Conservation (phyloP, 2,888 invertebrate genomes). For the Ormyrus labotus region DNA sequence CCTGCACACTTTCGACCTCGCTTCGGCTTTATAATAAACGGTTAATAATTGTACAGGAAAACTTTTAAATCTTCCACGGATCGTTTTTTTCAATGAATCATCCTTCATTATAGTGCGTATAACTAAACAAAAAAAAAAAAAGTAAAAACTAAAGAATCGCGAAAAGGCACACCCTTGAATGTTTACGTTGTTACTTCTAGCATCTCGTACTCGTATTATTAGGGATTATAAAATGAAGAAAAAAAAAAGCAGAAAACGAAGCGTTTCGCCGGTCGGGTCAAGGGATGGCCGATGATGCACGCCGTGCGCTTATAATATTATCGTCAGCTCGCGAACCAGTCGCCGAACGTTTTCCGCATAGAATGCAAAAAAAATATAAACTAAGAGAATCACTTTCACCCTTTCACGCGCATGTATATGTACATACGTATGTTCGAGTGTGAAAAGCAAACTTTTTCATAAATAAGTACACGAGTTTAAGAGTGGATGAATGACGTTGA, state of each 20-base stretch:
- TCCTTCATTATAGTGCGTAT: constrained; percentile 8
- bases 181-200: constrained; percentile 27
- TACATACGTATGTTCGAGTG: constrained; percentile 64
- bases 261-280: not conserved
- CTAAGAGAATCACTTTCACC: constrained; percentile 33
- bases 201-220: constrained; percentile 39
- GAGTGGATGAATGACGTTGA: constrained; percentile 48
- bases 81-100: constrained; percentile 22
- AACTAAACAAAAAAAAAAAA: too few species aligned
- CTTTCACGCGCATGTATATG: constrained; percentile 58
- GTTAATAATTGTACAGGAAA: constrained; percentile 51
- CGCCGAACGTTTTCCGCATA: constrained; percentile 5
- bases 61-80: constrained; percentile 50
- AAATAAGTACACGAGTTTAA: constrained; percentile 45
- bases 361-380: constrained; percentile 30
- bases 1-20: constrained; percentile 35
- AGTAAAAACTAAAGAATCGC: not conserved
- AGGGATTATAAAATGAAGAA: too few species aligned
- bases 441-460: constrained; percentile 53
- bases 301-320: not conserved
- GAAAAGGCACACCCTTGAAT: constrained; percentile 26
- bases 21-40: constrained; percentile 31
- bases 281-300: not conserved
- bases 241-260: constrained; percentile 2
- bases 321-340: constrained; percentile 1